phyloP scores from a whole-genome alignment of 2,113 vertebrate species.

The Aldabrachelys gigantea region DNA sequence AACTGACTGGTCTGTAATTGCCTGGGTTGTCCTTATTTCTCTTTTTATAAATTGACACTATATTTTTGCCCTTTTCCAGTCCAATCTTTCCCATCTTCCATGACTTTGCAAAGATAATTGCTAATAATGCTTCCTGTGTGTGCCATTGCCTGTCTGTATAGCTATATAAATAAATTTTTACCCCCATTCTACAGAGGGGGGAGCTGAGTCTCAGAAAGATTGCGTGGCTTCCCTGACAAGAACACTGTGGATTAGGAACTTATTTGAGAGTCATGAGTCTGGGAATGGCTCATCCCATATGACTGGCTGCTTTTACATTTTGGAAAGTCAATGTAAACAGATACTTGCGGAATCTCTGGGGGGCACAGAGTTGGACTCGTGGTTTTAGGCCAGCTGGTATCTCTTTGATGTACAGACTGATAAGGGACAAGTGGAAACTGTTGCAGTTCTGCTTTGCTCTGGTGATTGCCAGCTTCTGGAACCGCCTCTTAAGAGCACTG shows the following conservation, averaged over 20 bases:
- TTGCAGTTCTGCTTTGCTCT: neutral
- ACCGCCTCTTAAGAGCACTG: neutral
- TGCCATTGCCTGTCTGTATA: neutral
- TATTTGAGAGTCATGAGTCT: fast-evolving
- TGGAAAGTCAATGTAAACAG: fast-evolving
- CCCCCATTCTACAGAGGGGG: neutral
- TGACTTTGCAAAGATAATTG: too few species aligned
- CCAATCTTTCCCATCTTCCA: too few species aligned
- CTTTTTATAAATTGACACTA: too few species aligned
- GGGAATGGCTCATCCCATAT: neutral
- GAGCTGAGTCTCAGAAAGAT: neutral
- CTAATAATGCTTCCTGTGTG: neutral
- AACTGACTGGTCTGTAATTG: too few species aligned
- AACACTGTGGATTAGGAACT: neutral
- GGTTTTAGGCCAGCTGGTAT: neutral
- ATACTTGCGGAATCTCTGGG: neutral
- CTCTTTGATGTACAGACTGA: neutral
- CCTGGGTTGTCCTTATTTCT: too few species aligned
- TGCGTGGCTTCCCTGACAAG: neutral
- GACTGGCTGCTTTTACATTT: fast-evolving
- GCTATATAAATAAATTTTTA: neutral
- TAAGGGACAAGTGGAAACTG: neutral
- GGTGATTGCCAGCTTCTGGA: neutral
- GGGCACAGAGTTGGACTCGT: neutral
- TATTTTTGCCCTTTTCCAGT: too few species aligned